Evolutionary conservation across 1,140 invertebrate species (phyloP), one percentile per base, ranked within the genome.

Genomic region (Phocides pigmalion): DNA sequence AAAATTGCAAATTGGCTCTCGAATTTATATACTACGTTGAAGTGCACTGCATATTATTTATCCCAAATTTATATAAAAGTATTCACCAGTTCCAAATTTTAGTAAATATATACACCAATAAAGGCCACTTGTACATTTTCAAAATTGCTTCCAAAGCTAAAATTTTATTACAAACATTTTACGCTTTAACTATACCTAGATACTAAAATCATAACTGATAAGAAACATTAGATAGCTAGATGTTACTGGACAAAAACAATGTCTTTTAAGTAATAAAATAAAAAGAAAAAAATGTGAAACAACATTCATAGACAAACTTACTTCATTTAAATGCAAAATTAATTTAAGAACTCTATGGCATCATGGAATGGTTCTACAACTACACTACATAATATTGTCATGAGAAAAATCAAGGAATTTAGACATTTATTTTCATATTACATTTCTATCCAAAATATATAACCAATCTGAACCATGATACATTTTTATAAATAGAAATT

Each of bases 111-210:
- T 59, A 58, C 35, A 65, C 37, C 42, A 54, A 28, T 56, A 64
- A 69, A 69, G 67, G 67, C 67, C 56, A 62, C 58, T 44, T 56
- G 50, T 56, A 53, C 22, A 50, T 56, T 58, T 62, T 59, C 9
- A 59, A 59, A 59, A 59, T 59, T 35, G 22, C 54, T 53, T 51
- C 32, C 32, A 53, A 53, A 53, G 50, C 35, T 59, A 47, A 59
- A 59, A 25, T 51, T n/a, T 51, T 51, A 37, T 19, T 51, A 51
- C 47, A 50, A 49, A 49, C 22, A 50, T 51, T 59, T 19, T 25
- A 50, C n/a, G n/a, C n/a, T 16, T 35, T 16, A 35, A 35, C 16
- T 47, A 25, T 47, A 25, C 3, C 20, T 16, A 16, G n/a, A 37
- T 17, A 50, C 25, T 16, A 46, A 17, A 15, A 14, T 39, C 3